phyloP scores from a whole-genome alignment of 2,113 vertebrate species.

The Himantopus leucocephalus region DNA sequence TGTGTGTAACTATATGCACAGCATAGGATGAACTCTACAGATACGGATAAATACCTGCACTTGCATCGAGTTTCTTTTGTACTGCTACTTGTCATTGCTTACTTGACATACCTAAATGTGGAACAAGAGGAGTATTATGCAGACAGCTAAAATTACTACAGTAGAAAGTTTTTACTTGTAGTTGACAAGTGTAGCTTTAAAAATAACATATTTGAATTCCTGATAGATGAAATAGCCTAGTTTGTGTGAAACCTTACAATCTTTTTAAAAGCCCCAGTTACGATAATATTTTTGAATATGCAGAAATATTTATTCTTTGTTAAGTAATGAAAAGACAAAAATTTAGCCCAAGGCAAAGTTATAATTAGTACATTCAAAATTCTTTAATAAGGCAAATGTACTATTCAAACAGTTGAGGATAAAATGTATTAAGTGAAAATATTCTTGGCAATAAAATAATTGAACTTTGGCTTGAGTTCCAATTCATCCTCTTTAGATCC shows the following conservation, averaged over 20 bases:
- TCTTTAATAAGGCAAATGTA: not conserved
- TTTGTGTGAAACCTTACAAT: not conserved
- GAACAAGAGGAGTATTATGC: not conserved
- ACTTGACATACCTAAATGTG: not conserved
- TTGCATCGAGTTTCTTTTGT: not conserved
- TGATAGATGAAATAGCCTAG: not conserved
- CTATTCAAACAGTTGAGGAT: not conserved
- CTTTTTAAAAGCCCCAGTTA: not conserved
- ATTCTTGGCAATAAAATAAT: not conserved
- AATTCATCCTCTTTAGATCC: not conserved
- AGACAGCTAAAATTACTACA: not conserved
- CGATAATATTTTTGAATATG: not conserved
- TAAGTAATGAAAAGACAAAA: not conserved
- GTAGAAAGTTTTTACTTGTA: not conserved
- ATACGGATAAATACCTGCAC: fast-evolving
- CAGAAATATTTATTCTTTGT: not conserved
- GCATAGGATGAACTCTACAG: not conserved
- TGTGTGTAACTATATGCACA: not conserved
- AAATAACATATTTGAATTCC: not conserved
- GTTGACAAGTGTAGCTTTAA: not conserved
- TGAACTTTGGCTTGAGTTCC: not conserved
- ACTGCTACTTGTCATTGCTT: not conserved
- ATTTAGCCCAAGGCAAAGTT: not conserved
- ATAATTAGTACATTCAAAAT: not conserved
- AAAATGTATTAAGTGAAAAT: not conserved